These are phyloP conservation scores for Lithophane leautieri DNA, from an alignment of 2,888 invertebrate species.

Conservation along the genomic window DNA sequence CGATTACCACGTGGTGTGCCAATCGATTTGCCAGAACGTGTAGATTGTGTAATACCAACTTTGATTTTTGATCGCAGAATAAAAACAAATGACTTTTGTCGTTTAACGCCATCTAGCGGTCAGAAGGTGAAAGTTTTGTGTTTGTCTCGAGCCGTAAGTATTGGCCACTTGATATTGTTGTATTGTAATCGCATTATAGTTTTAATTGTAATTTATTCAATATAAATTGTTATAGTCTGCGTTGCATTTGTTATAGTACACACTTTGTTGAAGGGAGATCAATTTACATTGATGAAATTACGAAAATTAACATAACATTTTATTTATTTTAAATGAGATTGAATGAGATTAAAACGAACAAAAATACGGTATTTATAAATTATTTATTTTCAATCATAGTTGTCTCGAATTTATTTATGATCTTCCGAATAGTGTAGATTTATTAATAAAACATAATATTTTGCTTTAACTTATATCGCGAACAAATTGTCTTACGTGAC, in stretches of 20 bases:
- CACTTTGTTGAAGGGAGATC: neutral
- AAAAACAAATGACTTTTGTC: neutral
- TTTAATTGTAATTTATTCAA: slow-evolving; percentile 84
- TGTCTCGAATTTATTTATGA: slow-evolving; percentile 17
- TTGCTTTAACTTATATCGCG: neutral
- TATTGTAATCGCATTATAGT: slow-evolving; percentile 86
- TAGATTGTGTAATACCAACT: slow-evolving; percentile 31
- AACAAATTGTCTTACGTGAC: slow-evolving; percentile 12
- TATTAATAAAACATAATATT: neutral
- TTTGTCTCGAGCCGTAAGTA: slow-evolving; percentile 47
- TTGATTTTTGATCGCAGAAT: neutral
- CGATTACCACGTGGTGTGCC: slow-evolving; percentile 76
- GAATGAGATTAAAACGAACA: neutral
- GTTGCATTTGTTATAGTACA: slow-evolving; percentile 76
- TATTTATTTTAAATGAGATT: slow-evolving; percentile 1
- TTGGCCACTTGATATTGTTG: slow-evolving; percentile 73
- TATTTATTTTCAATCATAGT: slow-evolving; percentile 1
- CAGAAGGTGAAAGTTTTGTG: neutral
- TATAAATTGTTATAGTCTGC: slow-evolving; percentile 80
- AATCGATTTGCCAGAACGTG: slow-evolving; percentile 69
- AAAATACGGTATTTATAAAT: neutral
- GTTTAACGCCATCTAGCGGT: slow-evolving; percentile 27
- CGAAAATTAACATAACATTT: neutral
- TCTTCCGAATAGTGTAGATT: slow-evolving; percentile 9
- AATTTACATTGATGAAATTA: neutral